These are phyloP conservation scores for Xestoiulus laeticollis DNA, from an alignment of 2,888 invertebrate species.

Conservation along the genomic window DNA sequence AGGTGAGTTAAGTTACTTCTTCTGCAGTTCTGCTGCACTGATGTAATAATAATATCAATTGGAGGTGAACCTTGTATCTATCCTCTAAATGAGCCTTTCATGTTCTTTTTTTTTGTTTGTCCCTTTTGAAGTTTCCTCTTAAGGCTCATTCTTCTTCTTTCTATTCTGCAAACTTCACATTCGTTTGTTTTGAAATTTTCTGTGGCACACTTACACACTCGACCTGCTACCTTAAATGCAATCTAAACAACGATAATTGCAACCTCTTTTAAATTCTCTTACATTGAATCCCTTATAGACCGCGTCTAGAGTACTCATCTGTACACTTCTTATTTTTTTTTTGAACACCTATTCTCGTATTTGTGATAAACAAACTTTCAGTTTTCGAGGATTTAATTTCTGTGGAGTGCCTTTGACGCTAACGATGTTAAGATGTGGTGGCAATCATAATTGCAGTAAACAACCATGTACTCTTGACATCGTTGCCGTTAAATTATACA, in stretches of 20 bases:
- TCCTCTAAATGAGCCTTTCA: conserved; percentile 10
- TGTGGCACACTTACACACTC: neutral
- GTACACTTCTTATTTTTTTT: neutral
- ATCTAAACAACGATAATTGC: neutral
- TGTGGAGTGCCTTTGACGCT: neutral
- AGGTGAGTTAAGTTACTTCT: conserved; percentile 20
- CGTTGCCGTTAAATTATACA: neutral
- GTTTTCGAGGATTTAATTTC: neutral
- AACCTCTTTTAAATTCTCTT: neutral
- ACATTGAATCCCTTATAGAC: neutral
- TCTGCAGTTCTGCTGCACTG: neutral
- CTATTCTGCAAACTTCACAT: neutral
- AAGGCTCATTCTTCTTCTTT: neutral
- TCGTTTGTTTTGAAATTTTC: neutral
- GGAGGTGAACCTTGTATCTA: conserved; percentile 13
- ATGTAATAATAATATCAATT: conserved; percentile 24
- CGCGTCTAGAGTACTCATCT: neutral
- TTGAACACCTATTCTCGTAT: neutral
- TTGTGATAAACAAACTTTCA: neutral
- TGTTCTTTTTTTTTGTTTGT: neutral
- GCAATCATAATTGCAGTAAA: neutral
- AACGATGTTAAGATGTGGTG: neutral
- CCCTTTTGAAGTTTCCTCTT: conserved; percentile 6
- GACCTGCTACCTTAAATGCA: neutral
- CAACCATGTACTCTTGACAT: neutral